A percentile compares a stretch with the other conserved stretches of the same genome.
Evolutionary conservation across 2,113 vertebrate genomes (phyloP).

Genomic region (Mobula birostris): DNA sequence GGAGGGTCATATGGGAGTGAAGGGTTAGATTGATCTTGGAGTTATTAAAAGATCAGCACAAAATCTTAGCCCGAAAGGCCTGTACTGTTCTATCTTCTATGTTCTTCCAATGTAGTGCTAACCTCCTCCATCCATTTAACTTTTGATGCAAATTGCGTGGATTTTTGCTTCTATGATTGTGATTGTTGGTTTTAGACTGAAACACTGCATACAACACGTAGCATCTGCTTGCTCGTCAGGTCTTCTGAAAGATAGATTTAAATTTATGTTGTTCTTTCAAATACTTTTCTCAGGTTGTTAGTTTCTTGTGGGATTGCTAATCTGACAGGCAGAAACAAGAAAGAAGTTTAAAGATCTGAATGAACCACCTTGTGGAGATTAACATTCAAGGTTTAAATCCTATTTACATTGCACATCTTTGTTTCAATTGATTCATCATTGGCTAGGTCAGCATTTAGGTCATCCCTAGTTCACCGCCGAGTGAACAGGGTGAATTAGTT

Average conservation of each 20-base stretch:
- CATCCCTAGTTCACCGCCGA: too few relatives aligned
- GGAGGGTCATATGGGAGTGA: too few relatives aligned
- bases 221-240: not conserved
- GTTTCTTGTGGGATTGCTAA: not conserved
- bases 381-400: not conserved
- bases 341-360: not conserved
- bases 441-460: too few relatives aligned
- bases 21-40: too few relatives aligned
- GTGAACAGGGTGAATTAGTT: too few relatives aligned
- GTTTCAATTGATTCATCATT: too few relatives aligned
- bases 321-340: not conserved
- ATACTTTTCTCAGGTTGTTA: not conserved
- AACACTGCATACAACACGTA: too few relatives aligned
- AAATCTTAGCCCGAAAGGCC: too few relatives aligned
- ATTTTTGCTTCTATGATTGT: not conserved
- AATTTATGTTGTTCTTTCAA: not conserved
- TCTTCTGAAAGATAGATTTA: not conserved
- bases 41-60: too few relatives aligned
- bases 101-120: not conserved
- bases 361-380: not conserved
- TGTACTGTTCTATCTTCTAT: too few relatives aligned
- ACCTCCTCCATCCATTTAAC: not conserved
- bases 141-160: not conserved
- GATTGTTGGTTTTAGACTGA: not conserved
- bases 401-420: not conserved